Conservation (phyloP, 2,797 vertebrate genomes). For the Centropyge bicolor region DNA sequence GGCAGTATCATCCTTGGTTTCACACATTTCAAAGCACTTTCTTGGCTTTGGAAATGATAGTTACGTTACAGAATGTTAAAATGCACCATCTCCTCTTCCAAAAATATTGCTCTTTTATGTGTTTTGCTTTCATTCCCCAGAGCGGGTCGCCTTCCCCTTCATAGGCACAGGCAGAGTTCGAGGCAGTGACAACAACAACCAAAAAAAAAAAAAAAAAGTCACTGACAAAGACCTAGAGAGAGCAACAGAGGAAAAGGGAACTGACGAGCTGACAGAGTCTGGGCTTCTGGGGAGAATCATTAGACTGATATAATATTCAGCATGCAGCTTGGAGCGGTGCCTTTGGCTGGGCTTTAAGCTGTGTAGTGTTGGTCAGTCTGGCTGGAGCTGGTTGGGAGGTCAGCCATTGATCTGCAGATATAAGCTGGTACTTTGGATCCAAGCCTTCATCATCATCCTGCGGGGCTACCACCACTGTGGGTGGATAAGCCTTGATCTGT, state of each 20-base stretch:
- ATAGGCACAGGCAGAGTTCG: conserved; percentile 30
- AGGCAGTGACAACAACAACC: conserved; percentile 41
- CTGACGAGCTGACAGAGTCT: conserved; percentile 56
- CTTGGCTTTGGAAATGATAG: conserved; percentile 16
- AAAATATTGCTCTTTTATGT: conserved; percentile 53
- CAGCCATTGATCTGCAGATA: conserved; percentile 83
- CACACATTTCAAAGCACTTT: conserved; percentile 50
- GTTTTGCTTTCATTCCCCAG: conserved; percentile 40
- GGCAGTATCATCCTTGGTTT: conserved; percentile 22
- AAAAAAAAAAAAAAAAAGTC: background rate
- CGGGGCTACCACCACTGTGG: conserved; percentile 65
- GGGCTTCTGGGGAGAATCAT: conserved; percentile 66
- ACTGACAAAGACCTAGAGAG: conserved; percentile 53
- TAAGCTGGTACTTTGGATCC: conserved; percentile 80
- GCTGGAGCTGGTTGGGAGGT: conserved; percentile 71
- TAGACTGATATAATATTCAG: conserved; percentile 71
- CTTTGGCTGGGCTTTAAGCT: conserved; percentile 67
- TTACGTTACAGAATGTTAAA: conserved; percentile 52
- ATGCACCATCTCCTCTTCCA: conserved; percentile 43
- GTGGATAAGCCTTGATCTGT: conserved; percentile 82
- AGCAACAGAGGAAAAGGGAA: conserved; percentile 12
- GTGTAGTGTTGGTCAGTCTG: conserved; percentile 66
- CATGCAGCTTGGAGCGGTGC: conserved; percentile 66
- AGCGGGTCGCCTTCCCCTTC: conserved; percentile 36
- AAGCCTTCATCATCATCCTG: conserved; percentile 79